Percentiles rank a stretch among this genome's conserved stretches.
Conservation (phyloP, 2,888 invertebrate species). For the Dynastes maya region DNA sequence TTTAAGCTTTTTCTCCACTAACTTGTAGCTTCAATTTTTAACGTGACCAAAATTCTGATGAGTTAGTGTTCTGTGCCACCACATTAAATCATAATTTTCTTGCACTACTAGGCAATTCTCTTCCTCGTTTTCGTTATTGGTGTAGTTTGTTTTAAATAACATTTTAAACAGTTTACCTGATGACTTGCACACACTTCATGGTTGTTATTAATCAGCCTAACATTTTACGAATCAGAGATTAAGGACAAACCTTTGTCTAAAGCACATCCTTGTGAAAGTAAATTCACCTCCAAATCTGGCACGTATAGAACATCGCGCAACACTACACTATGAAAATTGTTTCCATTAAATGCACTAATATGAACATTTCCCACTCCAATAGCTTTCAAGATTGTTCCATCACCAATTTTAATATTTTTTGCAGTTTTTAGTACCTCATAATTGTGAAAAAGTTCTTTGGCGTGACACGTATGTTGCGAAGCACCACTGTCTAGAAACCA, state of each 20-base stretch:
- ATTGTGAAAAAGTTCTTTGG: slow-evolving; percentile 20
- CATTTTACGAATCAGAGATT: slow-evolving; percentile 51
- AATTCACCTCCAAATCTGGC: slow-evolving; percentile 55
- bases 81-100: slow-evolving; percentile 29
- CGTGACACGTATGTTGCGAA: slow-evolving; percentile 6
- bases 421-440: slow-evolving; percentile 3
- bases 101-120: slow-evolving; percentile 17
- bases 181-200: slow-evolving; percentile 21
- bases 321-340: slow-evolving; percentile 45
- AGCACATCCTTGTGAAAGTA: slow-evolving; percentile 56
- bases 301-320: slow-evolving; percentile 55
- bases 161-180: slow-evolving; percentile 40
- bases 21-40: background rate
- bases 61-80: slow-evolving; percentile 42
- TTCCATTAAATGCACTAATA: slow-evolving; percentile 44
- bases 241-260: slow-evolving; percentile 56
- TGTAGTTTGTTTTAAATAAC: slow-evolving; percentile 32
- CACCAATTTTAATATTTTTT: slow-evolving; percentile 52
- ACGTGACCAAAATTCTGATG: slow-evolving; percentile 39
- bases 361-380: slow-evolving; percentile 34
- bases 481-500: slow-evolving; percentile 38
- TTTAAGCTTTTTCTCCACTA: no score
- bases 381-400: slow-evolving; percentile 42
- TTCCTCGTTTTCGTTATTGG: background rate
- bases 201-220: slow-evolving; percentile 48